These are phyloP conservation scores for Cerceris ruficornis DNA, from an alignment of 2,888 invertebrate species.

Conservation along the genomic window DNA sequence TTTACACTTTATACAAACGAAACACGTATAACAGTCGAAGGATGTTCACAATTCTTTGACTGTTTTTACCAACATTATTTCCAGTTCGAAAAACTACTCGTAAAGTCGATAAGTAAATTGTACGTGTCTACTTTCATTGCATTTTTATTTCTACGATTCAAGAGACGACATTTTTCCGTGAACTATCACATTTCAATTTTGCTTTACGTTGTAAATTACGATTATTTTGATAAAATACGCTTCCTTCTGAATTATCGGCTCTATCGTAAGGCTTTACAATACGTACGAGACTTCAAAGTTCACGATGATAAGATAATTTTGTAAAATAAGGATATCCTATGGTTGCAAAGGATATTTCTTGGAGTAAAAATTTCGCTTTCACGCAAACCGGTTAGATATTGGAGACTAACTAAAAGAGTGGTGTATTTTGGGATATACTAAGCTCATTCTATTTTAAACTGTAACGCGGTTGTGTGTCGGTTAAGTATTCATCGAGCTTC, in stretches of 20 bases:
- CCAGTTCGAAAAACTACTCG: no score
- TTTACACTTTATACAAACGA: constrained; percentile 1
- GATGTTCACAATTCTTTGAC: background rate
- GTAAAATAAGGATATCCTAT: background rate
- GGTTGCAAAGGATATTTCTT: background rate
- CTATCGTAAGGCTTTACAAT: background rate
- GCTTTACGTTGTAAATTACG: no score
- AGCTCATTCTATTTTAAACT: constrained; percentile 76
- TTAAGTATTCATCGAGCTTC: constrained; percentile 19
- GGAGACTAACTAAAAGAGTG: constrained; percentile 58
- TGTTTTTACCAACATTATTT: background rate
- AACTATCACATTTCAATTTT: no score
- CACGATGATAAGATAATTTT: background rate
- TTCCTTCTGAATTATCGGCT: no score
- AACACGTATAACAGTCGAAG: constrained; percentile 19
- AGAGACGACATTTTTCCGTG: no score
- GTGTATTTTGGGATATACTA: constrained; percentile 77
- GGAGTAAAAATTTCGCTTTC: constrained; percentile 27
- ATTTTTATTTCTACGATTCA: no score
- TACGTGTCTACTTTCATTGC: no score
- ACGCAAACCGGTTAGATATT: constrained; percentile 53
- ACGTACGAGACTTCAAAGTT: background rate
- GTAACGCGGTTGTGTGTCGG: constrained; percentile 46
- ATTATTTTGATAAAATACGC: no score
- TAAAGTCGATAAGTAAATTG: no score